Conservation (phyloP, 2,888 invertebrate genomes). For the Crepidodera aurea region DNA sequence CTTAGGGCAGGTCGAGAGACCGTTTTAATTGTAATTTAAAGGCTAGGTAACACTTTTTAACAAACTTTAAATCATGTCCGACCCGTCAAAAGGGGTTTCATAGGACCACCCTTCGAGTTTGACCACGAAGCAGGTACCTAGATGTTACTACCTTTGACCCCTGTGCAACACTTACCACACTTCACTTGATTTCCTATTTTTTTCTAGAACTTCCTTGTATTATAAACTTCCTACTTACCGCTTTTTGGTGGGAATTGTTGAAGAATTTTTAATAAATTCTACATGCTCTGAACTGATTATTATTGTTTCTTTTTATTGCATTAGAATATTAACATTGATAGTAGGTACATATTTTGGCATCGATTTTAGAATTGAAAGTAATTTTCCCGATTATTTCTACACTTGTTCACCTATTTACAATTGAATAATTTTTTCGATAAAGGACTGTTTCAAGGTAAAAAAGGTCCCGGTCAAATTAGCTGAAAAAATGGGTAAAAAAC, state of each 20-base stretch:
- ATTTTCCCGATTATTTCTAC: too few species aligned
- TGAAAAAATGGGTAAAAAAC: too few species aligned
- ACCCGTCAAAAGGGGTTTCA: conserved; percentile 50
- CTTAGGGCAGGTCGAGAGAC: conserved; percentile 53
- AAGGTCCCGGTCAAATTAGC: too few species aligned
- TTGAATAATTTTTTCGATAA: too few species aligned
- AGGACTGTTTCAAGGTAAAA: too few species aligned
- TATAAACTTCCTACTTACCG: conserved; percentile 36
- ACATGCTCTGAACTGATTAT: too few species aligned
- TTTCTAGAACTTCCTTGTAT: conserved; percentile 37
- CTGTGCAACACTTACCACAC: conserved; percentile 46
- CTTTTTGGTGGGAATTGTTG: conserved; percentile 35
- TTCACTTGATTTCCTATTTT: conserved; percentile 34
- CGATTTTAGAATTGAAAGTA: too few species aligned
- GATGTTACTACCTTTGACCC: conserved; percentile 51
- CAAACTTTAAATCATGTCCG: conserved; percentile 48
- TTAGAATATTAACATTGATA: too few species aligned
- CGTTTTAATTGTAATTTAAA: conserved; percentile 51
- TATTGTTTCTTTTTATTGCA: too few species aligned
- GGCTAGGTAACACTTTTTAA: conserved; percentile 57
- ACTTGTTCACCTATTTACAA: too few species aligned
- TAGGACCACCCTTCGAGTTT: conserved; percentile 43
- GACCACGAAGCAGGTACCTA: conserved; percentile 49
- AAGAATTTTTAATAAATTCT: too few species aligned
- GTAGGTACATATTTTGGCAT: too few species aligned